phyloP scores from a whole-genome alignment of 2,113 vertebrate species.

The Charadrius vociferus region DNA sequence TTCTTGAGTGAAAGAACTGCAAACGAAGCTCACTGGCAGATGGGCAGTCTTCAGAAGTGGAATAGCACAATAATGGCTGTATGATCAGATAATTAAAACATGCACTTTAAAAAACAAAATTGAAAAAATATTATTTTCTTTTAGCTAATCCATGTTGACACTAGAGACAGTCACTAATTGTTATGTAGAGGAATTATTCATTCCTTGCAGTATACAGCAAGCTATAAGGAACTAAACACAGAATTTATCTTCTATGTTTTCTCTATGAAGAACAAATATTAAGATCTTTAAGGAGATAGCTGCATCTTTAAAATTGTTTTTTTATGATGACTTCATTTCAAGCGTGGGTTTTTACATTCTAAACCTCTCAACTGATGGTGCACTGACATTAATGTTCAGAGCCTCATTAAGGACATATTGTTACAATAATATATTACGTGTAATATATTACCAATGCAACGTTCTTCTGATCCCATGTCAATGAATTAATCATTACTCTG shows the following conservation, averaged over 20 bases:
- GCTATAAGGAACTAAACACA: background rate
- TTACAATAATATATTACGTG: background rate
- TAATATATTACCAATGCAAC: background rate
- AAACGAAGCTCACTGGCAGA: background rate
- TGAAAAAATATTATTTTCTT: background rate
- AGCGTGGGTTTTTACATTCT: background rate
- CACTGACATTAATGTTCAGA: background rate
- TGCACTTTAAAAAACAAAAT: background rate
- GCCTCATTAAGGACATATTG: background rate
- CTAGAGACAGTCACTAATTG: background rate
- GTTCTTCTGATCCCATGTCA: background rate
- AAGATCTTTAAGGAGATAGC: background rate
- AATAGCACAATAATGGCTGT: background rate
- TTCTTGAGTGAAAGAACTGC: background rate
- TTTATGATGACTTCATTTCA: background rate
- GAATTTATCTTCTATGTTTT: background rate
- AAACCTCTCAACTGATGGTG: background rate
- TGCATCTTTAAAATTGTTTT: background rate
- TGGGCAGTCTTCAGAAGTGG: conserved; percentile 1
- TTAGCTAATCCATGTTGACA: background rate
- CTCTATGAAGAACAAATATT: background rate
- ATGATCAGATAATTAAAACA: background rate
- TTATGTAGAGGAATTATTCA: background rate
- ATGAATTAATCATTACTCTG: background rate
- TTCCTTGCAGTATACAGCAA: background rate